phyloP scores from a whole-genome alignment of 2,113 vertebrate species.

The Solenodon paradoxus region DNA sequence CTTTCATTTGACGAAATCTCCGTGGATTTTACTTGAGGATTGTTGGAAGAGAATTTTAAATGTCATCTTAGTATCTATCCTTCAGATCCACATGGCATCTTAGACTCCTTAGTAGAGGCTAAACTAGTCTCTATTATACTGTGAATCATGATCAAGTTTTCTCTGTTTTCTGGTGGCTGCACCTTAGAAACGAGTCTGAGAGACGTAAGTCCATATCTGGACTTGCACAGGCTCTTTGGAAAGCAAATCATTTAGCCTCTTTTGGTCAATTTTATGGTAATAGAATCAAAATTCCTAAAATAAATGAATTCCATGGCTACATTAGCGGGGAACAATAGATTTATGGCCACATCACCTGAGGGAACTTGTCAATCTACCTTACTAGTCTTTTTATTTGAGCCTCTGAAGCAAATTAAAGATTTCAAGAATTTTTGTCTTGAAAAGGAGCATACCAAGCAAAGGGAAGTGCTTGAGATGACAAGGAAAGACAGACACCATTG shows the following conservation, averaged over 20 bases:
- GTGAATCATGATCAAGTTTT: background rate
- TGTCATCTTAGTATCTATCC: background rate
- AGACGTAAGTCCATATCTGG: background rate
- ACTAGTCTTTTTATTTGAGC: conserved; percentile 29
- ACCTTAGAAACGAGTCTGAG: background rate
- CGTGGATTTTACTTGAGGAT: background rate
- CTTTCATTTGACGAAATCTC: background rate
- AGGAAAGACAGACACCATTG: background rate
- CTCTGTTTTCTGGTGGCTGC: background rate
- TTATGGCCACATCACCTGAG: background rate
- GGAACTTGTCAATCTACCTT: conserved; percentile 1
- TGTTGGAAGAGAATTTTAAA: background rate
- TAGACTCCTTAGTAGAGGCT: background rate
- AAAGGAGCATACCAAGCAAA: background rate
- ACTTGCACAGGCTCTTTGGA: background rate
- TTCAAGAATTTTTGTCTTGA: background rate
- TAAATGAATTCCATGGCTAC: conserved; percentile 7
- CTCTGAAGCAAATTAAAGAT: conserved; percentile 11
- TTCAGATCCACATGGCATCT: background rate
- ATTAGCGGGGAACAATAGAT: background rate
- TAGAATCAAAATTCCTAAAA: conserved; percentile 22
- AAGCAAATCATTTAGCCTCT: background rate
- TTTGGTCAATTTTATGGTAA: conserved; percentile 19
- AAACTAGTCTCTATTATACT: background rate
- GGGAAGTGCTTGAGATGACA: background rate